Percentiles rank a stretch among this genome's conserved stretches.
phyloP scores from a whole-genome alignment of 1,140 invertebrate genomes.

The Saxidomus purpurata region DNA sequence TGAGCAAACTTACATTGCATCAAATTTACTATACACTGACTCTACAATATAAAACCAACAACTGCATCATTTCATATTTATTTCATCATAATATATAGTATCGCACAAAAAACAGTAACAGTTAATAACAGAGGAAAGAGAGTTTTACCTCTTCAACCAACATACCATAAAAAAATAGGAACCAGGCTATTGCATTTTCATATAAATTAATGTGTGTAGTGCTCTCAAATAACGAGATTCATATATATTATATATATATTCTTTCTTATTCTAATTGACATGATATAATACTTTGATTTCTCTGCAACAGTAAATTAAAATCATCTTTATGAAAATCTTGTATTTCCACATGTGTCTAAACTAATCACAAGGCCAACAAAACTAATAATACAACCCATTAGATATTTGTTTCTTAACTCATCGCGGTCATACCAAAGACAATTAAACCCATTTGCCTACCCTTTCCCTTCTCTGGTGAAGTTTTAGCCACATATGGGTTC shows the following conservation, averaged over 20 bases:
- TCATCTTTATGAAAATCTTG: not conserved
- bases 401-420: too few species aligned
- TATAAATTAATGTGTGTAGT: constrained; percentile 22
- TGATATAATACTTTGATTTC: not conserved
- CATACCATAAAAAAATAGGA: not conserved
- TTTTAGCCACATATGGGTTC: too few species aligned
- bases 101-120: constrained; percentile 26
- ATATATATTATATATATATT: not conserved
- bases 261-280: too few species aligned
- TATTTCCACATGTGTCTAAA: not conserved
- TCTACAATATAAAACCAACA: too few species aligned
- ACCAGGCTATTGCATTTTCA: not conserved
- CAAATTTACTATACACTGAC: too few species aligned
- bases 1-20: too few species aligned
- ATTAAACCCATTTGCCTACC: too few species aligned
- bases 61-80: constrained; percentile 1
- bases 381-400: too few species aligned
- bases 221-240: not conserved
- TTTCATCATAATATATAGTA: constrained; percentile 40
- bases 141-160: not conserved
- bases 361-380: too few species aligned
- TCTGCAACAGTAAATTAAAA: not conserved
- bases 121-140: constrained; percentile 3
- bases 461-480: too few species aligned
- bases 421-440: too few species aligned